Evolutionary conservation across 2,888 invertebrate species (phyloP).

Genomic region (Cantharis nigra): DNA sequence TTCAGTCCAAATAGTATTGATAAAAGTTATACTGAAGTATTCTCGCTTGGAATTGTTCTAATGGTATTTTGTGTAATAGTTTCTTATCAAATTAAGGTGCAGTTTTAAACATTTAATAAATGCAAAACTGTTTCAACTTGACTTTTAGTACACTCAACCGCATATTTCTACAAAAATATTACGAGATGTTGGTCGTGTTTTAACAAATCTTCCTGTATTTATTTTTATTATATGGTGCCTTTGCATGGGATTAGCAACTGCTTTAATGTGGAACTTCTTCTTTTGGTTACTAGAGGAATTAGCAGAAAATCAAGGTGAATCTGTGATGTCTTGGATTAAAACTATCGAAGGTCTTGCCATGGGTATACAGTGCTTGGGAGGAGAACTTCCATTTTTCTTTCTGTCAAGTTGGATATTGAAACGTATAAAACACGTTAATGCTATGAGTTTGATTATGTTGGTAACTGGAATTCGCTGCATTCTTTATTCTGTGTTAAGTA

Average conservation of each 20-base stretch:
- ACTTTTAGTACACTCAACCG: constrained; percentile 65
- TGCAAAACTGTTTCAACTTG: constrained; percentile 6
- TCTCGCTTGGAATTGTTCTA: constrained; percentile 72
- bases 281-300: constrained; percentile 85
- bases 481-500: constrained; percentile 76
- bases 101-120: not conserved
- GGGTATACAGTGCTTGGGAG: constrained; percentile 67
- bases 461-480: constrained; percentile 81
- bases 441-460: constrained; percentile 81
- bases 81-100: constrained; percentile 67
- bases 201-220: constrained; percentile 69
- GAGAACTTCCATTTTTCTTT: constrained; percentile 87
- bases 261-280: constrained; percentile 84
- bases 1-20: constrained; percentile 66
- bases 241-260: constrained; percentile 81
- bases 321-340: constrained; percentile 53
- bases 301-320: constrained; percentile 55
- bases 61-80: constrained; percentile 70
- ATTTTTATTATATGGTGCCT: constrained; percentile 82
- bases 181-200: constrained; percentile 69
- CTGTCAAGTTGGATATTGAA: constrained; percentile 78
- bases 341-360: constrained; percentile 55
- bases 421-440: constrained; percentile 78
- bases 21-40: constrained; percentile 81
- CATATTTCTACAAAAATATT: constrained; percentile 70